Base-by-base conservation (phyloP, 2,888 invertebrate genomes). In the Dilophus febrilis region DNA sequence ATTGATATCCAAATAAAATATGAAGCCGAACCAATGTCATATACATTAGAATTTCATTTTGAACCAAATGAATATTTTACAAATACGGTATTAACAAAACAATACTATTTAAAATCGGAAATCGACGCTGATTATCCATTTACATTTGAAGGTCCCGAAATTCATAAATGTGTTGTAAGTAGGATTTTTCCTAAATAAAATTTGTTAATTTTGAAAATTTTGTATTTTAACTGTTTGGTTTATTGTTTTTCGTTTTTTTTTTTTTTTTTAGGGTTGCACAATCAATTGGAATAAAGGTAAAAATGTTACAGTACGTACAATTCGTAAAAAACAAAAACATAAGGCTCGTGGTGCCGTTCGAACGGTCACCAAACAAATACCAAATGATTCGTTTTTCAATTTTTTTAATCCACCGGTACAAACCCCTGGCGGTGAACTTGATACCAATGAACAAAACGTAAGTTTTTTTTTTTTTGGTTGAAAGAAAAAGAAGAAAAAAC, bases 281-380 rank as follows among this genome's bases (percentile, higher is more conserved):
- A 95, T 99, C 52, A 84, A 92, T 61, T 99, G 98, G 98, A 85
- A 88, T 53, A 90, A 92, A 56, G 88, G 86, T 50, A 95, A 94
- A 69, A 94, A 98, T 59, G 83, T 97, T 29, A 98, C 98, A 2
- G 75, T 94, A 37, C 95, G 95, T 67, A 85, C 84, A 28, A 82
- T 95, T 47, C 88, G 90, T 61, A 95, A 95, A 73, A 94, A 91
- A 65, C 97, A 98, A 67, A 98, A 97, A 64, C 95, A 97, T 64
- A 95, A 95, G 76, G 87, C 87, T 33, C 77, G 86, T 46, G 92
- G 91, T 37, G 81, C 87, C 0, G 84, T 88, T 43, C 77, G 94
- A 53, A 90, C 88, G n/a, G 81, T 97, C 48, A 87, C 86, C 38
- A 95, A 92, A 68, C 84, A 85, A 40, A 87, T 97, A 48, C 87